Conservation (phyloP, 2,113 vertebrate genomes). For the Sclerurus mexicanus region DNA sequence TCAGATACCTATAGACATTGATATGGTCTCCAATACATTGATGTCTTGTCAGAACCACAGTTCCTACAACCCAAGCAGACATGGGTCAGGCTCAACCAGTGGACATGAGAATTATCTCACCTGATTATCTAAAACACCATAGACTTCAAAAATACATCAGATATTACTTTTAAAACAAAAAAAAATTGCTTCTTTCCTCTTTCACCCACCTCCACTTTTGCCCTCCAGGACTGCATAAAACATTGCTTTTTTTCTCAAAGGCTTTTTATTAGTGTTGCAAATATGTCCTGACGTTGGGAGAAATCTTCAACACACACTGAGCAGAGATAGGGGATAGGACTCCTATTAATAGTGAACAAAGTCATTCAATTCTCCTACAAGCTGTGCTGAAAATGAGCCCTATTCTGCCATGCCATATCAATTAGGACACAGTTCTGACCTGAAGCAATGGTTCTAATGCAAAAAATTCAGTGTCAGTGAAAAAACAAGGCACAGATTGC, state of each 20-base stretch:
- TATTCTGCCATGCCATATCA: neutral
- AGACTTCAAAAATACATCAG: neutral
- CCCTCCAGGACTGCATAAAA: neutral
- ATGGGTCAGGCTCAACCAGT: neutral
- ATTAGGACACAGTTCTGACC: neutral
- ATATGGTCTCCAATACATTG: neutral
- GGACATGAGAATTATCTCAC: neutral
- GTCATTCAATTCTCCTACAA: neutral
- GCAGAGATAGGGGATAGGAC: neutral
- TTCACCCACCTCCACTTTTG: neutral
- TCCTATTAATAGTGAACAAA: neutral
- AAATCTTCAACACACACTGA: neutral
- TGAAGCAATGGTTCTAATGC: neutral
- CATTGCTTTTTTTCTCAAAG: neutral
- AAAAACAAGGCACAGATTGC: neutral
- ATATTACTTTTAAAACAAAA: neutral
- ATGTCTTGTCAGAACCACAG: neutral
- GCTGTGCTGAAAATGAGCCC: conserved; percentile 35
- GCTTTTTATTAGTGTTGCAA: neutral
- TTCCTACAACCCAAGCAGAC: neutral
- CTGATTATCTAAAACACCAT: neutral
- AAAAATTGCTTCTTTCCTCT: neutral
- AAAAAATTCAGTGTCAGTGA: neutral
- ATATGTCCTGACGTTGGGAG: neutral
- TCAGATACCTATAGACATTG: neutral